phyloP scores from a whole-genome alignment of 2,797 vertebrate species.

The Chelidonichthys spinosus region DNA sequence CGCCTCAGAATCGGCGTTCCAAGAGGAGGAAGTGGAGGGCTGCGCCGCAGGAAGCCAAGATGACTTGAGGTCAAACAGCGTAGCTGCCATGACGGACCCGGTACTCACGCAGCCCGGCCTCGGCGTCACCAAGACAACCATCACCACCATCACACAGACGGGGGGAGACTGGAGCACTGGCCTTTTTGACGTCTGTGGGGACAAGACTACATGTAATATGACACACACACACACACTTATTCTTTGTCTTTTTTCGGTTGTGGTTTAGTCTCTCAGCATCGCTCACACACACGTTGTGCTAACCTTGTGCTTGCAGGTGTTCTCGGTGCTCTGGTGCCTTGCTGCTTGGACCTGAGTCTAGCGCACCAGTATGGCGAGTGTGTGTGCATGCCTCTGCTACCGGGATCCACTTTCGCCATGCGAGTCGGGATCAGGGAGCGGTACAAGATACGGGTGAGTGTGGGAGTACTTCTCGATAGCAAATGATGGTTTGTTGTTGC shows the following conservation, averaged over 20 bases:
- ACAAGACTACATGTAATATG: conserved; percentile 84
- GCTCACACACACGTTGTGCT: neutral
- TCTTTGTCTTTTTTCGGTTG: neutral
- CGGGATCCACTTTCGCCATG: conserved; percentile 88
- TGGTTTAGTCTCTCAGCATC: neutral
- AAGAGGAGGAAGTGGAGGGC: conserved; percentile 28
- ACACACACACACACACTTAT: neutral
- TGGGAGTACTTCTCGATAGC: neutral
- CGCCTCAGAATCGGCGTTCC: conserved; percentile 11
- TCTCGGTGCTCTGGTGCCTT: conserved; percentile 81
- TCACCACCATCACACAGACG: conserved; percentile 85
- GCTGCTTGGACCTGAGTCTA: conserved; percentile 87
- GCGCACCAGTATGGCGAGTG: conserved; percentile 88
- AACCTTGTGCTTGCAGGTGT: conserved; percentile 74
- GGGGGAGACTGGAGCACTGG: conserved; percentile 86
- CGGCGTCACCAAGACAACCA: conserved; percentile 79
- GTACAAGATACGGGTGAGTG: conserved; percentile 88
- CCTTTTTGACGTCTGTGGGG: conserved; percentile 85
- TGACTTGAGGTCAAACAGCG: conserved; percentile 26
- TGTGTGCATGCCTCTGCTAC: conserved; percentile 86
- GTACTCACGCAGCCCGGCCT: conserved; percentile 84
- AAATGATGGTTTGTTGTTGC: neutral
- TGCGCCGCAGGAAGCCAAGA: conserved; percentile 41
- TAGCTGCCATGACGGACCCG: conserved; percentile 44
- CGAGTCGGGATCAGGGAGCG: conserved; percentile 89